Conservation (phyloP, 2,113 vertebrate species). For the Cheilinus undulatus region DNA sequence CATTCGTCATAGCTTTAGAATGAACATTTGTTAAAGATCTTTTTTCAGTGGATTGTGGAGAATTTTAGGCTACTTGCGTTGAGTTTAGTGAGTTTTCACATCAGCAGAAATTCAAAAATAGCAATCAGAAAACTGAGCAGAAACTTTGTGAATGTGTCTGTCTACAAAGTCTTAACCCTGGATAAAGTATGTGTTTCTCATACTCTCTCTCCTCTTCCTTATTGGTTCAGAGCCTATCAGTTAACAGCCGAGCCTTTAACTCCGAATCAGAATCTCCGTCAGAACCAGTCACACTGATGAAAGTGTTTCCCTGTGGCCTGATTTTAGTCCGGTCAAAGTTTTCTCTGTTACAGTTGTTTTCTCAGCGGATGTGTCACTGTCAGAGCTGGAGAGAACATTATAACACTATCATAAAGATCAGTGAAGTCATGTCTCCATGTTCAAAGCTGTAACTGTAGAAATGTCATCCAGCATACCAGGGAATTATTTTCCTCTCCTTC, state of each 20-base stretch:
- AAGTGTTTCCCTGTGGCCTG: constrained; percentile 29
- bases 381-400: background rate
- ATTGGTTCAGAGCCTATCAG: background rate
- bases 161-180: background rate
- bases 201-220: background rate
- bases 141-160: background rate
- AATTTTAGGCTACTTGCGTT: background rate
- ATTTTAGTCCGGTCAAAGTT: constrained; percentile 9
- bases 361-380: constrained; percentile 8
- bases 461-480: background rate
- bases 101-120: background rate
- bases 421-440: constrained; percentile 50
- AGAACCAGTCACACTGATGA: no score
- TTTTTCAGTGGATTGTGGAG: background rate
- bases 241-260: background rate
- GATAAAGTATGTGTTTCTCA: background rate
- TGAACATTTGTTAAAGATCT: background rate
- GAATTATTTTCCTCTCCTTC: no score
- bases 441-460: background rate
- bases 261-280: background rate
- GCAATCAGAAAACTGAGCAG: background rate
- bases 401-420: constrained; percentile 5
- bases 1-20: background rate
- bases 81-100: background rate
- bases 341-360: background rate